Evolutionary conservation across 2,888 invertebrate species (phyloP), one percentile per base, ranked within the genome.

Genomic region (Ariolimax columbianus): DNA sequence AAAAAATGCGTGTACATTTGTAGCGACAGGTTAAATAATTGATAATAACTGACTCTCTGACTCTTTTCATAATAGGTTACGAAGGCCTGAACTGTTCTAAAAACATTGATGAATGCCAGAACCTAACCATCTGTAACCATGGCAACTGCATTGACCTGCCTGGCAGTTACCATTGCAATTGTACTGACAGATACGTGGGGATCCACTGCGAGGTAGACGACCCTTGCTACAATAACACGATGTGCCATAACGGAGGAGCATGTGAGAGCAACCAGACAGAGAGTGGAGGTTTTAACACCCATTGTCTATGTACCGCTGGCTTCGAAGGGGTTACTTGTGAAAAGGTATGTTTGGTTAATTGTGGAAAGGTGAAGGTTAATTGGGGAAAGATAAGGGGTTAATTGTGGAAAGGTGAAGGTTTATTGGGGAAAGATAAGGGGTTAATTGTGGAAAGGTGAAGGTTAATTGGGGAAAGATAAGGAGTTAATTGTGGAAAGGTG

Each of bases 141-240:
- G 98, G 97, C 86, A 95, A 96, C 80, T 98, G 98, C 94, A 93
- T 84, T n/a, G 91, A 98, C 95, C 93, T 95, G 83, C 95, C 96
- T 87, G 97, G 97, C 59, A 95, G 95, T 47, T 93, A 87, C 87
- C 63, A 55, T n/a, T 93, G 68, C 87, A 59, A 84, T 30, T 92
- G 93, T 88, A 92, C 89, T 86, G 85, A 87, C 1, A 96, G 96
- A 82, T 97, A 96, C 95, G 95, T 94, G 59, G 97, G 97, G 81
- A 96, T 95, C 91, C 96, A 97, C 95, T 98, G 97, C 94, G 95
- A 96, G 75, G 66, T 86, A 75, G 95, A 96, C 95, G 80, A 88
- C 55, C 87, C 87, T 23, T 91, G 91, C 88, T 19, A 30, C n/a
- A 84, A 83, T 38, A 70, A 68, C 1, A 86, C 90, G 0, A 9